Base-by-base conservation (phyloP, 2,888 invertebrate species). In the Stegophylla sp. region DNA sequence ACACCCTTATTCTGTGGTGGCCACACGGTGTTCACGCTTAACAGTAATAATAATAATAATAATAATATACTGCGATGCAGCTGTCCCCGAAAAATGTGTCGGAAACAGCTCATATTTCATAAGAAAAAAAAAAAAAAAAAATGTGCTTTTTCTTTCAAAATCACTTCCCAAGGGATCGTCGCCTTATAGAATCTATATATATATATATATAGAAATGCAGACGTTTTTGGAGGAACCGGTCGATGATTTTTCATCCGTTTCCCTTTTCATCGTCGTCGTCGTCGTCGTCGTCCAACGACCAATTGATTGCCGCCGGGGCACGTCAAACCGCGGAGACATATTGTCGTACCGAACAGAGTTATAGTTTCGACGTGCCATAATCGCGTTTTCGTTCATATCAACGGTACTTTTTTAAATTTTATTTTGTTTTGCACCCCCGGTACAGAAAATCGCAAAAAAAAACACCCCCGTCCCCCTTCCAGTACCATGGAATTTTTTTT, bases 81-180 rank as follows among this genome's bases (percentile, higher is more conserved):
- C 59, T 79, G 77, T 69, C 77, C 76, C 56, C 10, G 43, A 56
- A 79, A 67, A 79, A 79, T 28, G 15, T 79, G 77, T 79, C 69
- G 77, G 77, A 79, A 77, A 67, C 28, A n/a, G 56, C 53, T 79
- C 77, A 69, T 69, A 69, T 79, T 79, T 79, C 77, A 79, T 34
- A 5, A 43, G 7, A 12, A 20, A 20, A 20, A 20, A 67, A 28
- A 66, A 34, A 61, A 26, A 73, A 59, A 34, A n/a, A 34, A 34
- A 74, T 34, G 23, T 64, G 34, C 28, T 56, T 34, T 64, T 12
- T 73, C 45, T 74, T 23, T 61, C 28, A 26, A 64, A 75, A 64
- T 51, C 75, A 64, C 75, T 41, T 64, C 75, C 75, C 75, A 3
- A 17, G 75, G 64, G 64, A 75, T 13, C 73, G 10, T 45, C n/a